Percentiles rank a stretch among this genome's conserved stretches.
phyloP scores from a whole-genome alignment of 2,888 invertebrate species.

The Panopea generosa region DNA sequence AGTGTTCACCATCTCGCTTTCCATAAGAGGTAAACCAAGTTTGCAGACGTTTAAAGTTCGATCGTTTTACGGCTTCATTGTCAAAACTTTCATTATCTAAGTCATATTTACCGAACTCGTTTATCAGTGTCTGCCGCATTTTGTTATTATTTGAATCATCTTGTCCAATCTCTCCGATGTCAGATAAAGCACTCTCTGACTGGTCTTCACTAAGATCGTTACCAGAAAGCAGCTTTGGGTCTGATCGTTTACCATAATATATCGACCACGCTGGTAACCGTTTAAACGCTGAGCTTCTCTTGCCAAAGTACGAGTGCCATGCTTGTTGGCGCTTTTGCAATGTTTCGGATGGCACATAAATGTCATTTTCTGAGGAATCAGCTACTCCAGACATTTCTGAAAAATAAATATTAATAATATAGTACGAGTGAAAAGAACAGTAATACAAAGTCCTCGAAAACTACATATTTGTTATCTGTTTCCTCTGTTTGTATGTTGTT shows the following conservation, averaged over 20 bases:
- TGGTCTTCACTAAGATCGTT: background rate
- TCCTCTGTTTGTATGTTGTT: no score
- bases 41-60: conserved; percentile 24
- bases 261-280: conserved; percentile 45
- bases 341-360: no score
- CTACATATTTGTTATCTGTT: no score
- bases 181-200: background rate
- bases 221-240: background rate
- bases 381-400: no score
- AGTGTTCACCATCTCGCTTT: background rate
- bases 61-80: conserved; percentile 3
- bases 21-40: conserved; percentile 34
- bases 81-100: conserved; percentile 1
- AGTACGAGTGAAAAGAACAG: no score
- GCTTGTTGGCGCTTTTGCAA: no score
- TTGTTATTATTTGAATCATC: background rate
- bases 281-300: conserved; percentile 33
- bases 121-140: background rate
- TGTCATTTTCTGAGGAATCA: no score
- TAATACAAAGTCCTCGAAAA: no score
- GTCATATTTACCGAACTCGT: background rate
- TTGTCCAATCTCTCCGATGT: background rate
- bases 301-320: background rate
- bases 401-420: no score
- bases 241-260: conserved; percentile 48